Evolutionary conservation across 2,797 vertebrate genomes (phyloP), one percentile per base, ranked within the genome.

Genomic region (Danio albolineatus): DNA sequence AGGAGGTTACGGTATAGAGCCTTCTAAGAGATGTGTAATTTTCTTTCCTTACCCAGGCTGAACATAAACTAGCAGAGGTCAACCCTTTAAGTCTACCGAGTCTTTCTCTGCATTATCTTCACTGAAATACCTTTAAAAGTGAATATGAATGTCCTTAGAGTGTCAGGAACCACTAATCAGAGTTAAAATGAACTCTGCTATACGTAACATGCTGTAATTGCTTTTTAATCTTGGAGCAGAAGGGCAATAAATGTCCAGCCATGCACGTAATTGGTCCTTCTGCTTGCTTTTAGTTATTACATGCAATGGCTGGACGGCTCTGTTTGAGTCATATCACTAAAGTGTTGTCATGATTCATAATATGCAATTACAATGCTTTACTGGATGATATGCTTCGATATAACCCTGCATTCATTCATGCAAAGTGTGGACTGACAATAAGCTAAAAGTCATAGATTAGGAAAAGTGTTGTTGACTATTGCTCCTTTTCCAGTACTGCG

Each of bases 211-310:
- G 64, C 21, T 64, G 21, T 81, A 78, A 83, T 81, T 83, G 73
- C 73, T 83, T 82, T 86, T 80, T 82, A 81, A 77, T 77, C 73
- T 67, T 16, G 43, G 59, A 16, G 62, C 57, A 76, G 56, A 67
- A 57, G 62, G 79, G 56, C 51, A 71, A 77, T 81, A 64, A 62
- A 49, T 76, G 75, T 65, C 59, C 81, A 78, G 51, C 76, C 81
- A 84, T 64, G 79, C 81, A 71, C 49, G 38, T 86, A 83, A 87
- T 84, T 83, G 73, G 72, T 62, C 76, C 65, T 77, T 83, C 76
- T 71, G 39, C 65, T 79, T 66, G 36, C 59, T 64, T 69, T 79
- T 82, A 64, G 54, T 82, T 61, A 78, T 67, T 67, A 70, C 76
- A 83, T 56, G 62, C 64, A 61, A 61, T 76, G 80, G 38, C 65